Evolutionary conservation across 2,797 vertebrate genomes (phyloP).

Genomic region (Margarornis squamiger): DNA sequence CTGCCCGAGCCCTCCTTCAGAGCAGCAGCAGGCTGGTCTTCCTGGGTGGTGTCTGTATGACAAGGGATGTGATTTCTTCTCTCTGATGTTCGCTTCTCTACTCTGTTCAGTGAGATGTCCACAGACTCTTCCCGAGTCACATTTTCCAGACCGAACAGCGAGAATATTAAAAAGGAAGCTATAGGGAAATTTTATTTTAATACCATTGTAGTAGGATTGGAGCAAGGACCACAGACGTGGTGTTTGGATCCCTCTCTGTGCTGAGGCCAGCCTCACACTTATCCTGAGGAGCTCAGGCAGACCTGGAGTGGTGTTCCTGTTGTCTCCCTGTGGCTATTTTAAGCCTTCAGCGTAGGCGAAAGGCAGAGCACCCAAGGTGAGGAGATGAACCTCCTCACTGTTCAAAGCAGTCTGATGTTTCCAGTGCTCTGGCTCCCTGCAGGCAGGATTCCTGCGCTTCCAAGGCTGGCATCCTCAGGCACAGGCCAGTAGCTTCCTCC

Average conservation of each 20-base stretch:
- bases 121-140: not conserved
- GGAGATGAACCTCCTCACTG: not conserved
- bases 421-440: not conserved
- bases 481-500: not conserved
- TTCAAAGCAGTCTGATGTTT: not conserved
- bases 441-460: not conserved
- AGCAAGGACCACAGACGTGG: not conserved
- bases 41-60: not conserved
- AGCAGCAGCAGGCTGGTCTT: slow-evolving; percentile 13
- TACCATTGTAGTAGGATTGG: not conserved
- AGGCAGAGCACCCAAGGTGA: not conserved
- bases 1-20: not conserved
- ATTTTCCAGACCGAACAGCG: not conserved
- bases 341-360: not conserved
- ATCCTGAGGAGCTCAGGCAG: not conserved
- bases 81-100: not conserved
- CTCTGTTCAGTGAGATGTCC: not conserved
- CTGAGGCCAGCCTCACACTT: fast-evolving
- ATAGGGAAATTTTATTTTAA: not conserved
- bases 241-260: not conserved
- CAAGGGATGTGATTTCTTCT: slow-evolving; percentile 8
- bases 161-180: not conserved
- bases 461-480: not conserved
- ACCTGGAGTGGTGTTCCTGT: not conserved
- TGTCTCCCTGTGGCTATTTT: not conserved